Percentiles rank a stretch among this genome's conserved stretches.
These are phyloP conservation scores for Spongilla lacustris DNA, from an alignment of 37 sponge, comb jelly and placozoan species.

Conservation along the genomic window DNA sequence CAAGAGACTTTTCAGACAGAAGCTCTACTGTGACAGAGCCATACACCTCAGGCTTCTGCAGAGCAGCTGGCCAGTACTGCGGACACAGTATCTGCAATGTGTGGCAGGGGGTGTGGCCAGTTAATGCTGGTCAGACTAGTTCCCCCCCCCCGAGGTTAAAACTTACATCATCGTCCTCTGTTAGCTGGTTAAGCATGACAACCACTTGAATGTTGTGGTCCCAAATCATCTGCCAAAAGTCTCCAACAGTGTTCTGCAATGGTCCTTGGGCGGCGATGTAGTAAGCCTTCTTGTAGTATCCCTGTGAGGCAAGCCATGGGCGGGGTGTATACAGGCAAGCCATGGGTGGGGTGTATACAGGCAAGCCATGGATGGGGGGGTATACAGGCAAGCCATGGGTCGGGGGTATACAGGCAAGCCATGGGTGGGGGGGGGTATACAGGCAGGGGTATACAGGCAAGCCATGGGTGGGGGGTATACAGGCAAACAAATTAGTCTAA, in stretches of 20 bases:
- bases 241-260: background rate
- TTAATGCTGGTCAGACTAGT: background rate
- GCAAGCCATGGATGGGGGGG: too few species aligned
- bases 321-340: too few species aligned
- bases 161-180: background rate
- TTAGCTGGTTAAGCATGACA: background rate
- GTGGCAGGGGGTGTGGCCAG: too few species aligned
- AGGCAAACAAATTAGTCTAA: too few species aligned
- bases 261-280: background rate
- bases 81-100: constrained; percentile 65
- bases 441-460: too few species aligned
- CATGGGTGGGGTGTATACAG: too few species aligned
- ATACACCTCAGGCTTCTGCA: constrained; percentile 9
- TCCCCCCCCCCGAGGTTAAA: background rate
- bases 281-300: background rate
- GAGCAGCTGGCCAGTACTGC: constrained; percentile 74
- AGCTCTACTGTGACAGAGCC: constrained; percentile 20
- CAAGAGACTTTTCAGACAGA: constrained; percentile 9
- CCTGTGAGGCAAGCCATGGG: background rate
- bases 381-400: too few species aligned
- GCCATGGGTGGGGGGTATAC: too few species aligned
- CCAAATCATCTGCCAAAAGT: background rate
- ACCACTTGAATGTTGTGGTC: background rate
- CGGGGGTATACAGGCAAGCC: too few species aligned
- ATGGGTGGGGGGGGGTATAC: too few species aligned